Evolutionary conservation across 2,888 invertebrate genomes (phyloP).

Genomic region (Bugulina stolonifera): DNA sequence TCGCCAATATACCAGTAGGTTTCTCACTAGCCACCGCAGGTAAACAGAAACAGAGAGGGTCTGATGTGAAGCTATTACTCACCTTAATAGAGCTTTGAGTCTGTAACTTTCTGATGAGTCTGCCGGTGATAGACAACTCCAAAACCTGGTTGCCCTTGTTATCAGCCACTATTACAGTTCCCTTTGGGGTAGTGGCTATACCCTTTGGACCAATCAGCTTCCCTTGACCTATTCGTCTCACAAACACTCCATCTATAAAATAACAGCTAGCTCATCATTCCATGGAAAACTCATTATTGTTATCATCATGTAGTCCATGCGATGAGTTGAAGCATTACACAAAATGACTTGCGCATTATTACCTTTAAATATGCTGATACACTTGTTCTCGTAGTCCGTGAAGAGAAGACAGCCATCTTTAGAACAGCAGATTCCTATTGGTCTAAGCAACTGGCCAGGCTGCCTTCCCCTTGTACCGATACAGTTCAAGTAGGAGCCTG

Average conservation of each 20-base stretch:
- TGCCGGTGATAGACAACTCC: slow-evolving; percentile 56
- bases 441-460: slow-evolving; percentile 56
- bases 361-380: slow-evolving; percentile 55
- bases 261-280: too few species aligned
- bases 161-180: slow-evolving; percentile 57
- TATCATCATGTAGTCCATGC: too few species aligned
- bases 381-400: slow-evolving; percentile 58
- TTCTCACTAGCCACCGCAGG: too few species aligned
- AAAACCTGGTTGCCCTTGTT: slow-evolving; percentile 56
- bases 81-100: slow-evolving; percentile 33
- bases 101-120: slow-evolving; percentile 54
- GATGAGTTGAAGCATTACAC: too few species aligned
- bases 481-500: slow-evolving; percentile 27
- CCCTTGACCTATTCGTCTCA: slow-evolving; percentile 55
- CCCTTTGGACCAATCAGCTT: slow-evolving; percentile 58
- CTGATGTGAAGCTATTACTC: background rate
- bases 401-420: slow-evolving; percentile 55
- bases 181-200: slow-evolving; percentile 54
- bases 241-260: slow-evolving; percentile 54
- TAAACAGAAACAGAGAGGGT: background rate
- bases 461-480: slow-evolving; percentile 55
- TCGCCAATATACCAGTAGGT: too few species aligned
- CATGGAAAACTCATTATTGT: too few species aligned
- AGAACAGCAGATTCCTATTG: slow-evolving; percentile 56
- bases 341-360: too few species aligned